These are phyloP conservation scores for Torymus auratus DNA, from an alignment of 2,888 invertebrate genomes.

Conservation along the genomic window DNA sequence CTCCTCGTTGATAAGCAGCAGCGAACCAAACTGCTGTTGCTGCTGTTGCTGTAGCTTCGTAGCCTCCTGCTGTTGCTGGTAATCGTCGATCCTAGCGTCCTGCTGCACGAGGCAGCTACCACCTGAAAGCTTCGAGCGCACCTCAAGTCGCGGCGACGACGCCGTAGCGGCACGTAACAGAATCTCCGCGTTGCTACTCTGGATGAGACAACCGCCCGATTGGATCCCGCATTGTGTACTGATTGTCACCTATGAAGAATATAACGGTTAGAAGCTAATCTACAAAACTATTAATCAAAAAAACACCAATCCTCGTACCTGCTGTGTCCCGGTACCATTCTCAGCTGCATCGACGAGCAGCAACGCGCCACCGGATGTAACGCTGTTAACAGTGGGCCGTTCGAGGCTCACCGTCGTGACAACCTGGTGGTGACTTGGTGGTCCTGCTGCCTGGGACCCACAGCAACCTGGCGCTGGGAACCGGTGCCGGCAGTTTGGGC, in stretches of 20 bases:
- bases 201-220: constrained; percentile 51
- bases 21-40: constrained; percentile 10
- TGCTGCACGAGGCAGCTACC: constrained; percentile 49
- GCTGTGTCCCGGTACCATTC: not conserved
- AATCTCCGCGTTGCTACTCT: constrained; percentile 47
- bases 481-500: constrained; percentile 85
- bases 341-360: constrained; percentile 32
- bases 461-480: constrained; percentile 76
- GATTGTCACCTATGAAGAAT: constrained; percentile 43
- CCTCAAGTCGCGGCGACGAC: constrained; percentile 25
- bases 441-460: constrained; percentile 48
- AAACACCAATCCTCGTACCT: constrained; percentile 1
- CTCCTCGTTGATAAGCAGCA: constrained; percentile 50
- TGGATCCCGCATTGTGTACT: constrained; percentile 55
- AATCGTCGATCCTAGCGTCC: not conserved
- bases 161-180: not conserved
- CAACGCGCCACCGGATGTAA: constrained; percentile 2
- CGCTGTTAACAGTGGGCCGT: not conserved
- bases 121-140: constrained; percentile 45
- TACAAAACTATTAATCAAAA: not conserved
- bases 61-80: not conserved
- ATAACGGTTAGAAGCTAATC: no score
- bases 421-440: no score
- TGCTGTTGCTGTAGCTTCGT: not conserved
- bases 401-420: constrained; percentile 21